A percentile compares a stretch with the other conserved stretches of the same genome.
These are phyloP conservation scores for Xiphias gladius DNA, from an alignment of 2,113 vertebrate species.

Conservation along the genomic window DNA sequence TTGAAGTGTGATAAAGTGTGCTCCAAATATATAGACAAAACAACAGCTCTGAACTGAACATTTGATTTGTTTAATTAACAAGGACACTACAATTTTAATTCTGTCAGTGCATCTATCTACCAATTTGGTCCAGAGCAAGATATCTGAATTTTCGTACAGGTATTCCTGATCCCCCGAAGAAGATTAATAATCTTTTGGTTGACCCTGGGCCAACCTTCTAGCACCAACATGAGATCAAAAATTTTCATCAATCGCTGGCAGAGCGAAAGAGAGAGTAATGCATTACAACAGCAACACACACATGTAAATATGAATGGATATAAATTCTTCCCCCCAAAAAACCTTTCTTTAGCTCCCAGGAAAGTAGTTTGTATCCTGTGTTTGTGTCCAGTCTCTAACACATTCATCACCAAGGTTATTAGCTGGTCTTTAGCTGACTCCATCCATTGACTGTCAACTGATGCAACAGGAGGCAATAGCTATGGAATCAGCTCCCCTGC, in stretches of 20 bases:
- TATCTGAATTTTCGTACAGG: background rate
- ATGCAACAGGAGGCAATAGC: slow-evolving; percentile 74
- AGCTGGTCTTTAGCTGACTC: slow-evolving; percentile 59
- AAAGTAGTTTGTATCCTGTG: slow-evolving; percentile 32
- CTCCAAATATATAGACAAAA: background rate
- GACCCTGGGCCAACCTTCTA: background rate
- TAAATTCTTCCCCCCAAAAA: background rate
- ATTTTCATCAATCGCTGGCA: background rate
- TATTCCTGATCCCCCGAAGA: background rate
- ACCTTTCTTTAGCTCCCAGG: background rate
- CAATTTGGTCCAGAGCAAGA: background rate
- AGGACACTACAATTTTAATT: background rate
- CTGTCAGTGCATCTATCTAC: background rate
- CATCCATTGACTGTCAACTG: slow-evolving; percentile 71
- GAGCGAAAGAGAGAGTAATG: background rate
- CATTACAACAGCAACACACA: background rate
- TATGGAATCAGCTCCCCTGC: slow-evolving; percentile 39
- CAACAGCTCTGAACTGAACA: background rate
- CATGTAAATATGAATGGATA: background rate
- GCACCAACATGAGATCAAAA: background rate
- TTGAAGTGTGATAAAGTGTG: background rate
- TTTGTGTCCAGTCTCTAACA: slow-evolving; percentile 40
- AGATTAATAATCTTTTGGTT: background rate
- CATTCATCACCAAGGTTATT: slow-evolving; percentile 54
- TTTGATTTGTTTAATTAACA: background rate